Base-by-base conservation (phyloP, 1,140 invertebrate species). In the Galendromus occidentalis region DNA sequence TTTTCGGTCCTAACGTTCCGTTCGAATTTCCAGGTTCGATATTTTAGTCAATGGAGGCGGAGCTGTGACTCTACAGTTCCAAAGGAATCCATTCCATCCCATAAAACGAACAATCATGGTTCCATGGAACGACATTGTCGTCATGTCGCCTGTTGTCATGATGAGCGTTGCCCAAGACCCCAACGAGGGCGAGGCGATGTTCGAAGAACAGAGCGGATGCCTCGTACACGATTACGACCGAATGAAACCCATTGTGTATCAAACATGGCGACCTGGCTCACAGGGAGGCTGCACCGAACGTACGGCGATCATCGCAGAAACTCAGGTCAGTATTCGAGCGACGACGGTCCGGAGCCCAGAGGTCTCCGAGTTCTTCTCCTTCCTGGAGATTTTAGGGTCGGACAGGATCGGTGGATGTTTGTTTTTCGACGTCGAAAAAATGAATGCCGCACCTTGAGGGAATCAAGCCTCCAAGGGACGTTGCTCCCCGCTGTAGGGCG, bases 31-130 rank as follows among this genome's bases (percentile, higher is more conserved):
- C 68, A 79, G 91, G 85, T 97, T 97, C 78, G 93, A 97, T 77
- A 81, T 98, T 5, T 81, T 97, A 71, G 92, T 97, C 17, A 97
- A 98, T 76, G 93, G 94, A 7, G 93, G 93, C 7, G 91, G 92
- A 0, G 89, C 91, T 0, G 88, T 97, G 0, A 94, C 87, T 0
- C 76, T 98, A 14, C 86, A 92, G 73, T 96, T 98, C 72, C 89
- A 92, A 64, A 80, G 92, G 66, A 85, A 88, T 42, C 91, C 91
- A 0, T 96, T 96, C 75, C 84, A 86, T 63, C 83, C 87, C 0
- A 85, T 89, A 68, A 86, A 83, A n/a, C 83, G 87, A 72, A 91
- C 93, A 65, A 86, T 96, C 2, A 89, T 87, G 73, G 88, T 96
- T 20, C 91, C 91, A 2, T 95, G 92, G 90, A 98, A 98, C 77